Evolutionary conservation across 2,888 invertebrate genomes (phyloP).

Genomic region (Malthinus seriepunctatus): DNA sequence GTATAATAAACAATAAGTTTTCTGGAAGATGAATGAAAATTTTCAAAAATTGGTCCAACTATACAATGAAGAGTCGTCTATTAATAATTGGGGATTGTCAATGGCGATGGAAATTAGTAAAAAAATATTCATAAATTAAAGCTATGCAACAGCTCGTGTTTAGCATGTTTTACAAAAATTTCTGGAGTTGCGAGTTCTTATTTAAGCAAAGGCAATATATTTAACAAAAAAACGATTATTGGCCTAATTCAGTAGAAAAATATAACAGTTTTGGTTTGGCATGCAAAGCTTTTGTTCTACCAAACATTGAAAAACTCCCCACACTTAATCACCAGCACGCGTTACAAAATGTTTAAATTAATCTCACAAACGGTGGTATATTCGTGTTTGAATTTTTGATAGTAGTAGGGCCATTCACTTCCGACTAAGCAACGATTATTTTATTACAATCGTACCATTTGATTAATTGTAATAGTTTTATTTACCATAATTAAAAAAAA

Average conservation of each 20-base stretch:
- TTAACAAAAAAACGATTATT: conserved; percentile 4
- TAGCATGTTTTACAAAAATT: too few species aligned
- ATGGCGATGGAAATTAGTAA: too few species aligned
- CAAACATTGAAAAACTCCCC: conserved; percentile 13
- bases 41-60: too few species aligned
- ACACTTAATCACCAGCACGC: conserved; percentile 16
- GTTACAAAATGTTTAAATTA: conserved; percentile 18
- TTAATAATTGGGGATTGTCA: too few species aligned
- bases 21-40: too few species aligned
- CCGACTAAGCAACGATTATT: not conserved
- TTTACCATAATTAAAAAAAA: not conserved
- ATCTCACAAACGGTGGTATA: conserved; percentile 11
- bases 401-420: not conserved
- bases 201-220: too few species aligned
- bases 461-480: not conserved
- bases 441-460: not conserved
- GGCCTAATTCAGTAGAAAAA: conserved; percentile 12
- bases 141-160: too few species aligned
- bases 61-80: too few species aligned
- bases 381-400: conserved; percentile 12
- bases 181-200: too few species aligned
- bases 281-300: conserved; percentile 10
- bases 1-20: too few species aligned
- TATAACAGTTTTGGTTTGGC: conserved; percentile 9
- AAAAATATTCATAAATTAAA: too few species aligned